phyloP scores from a whole-genome alignment of 2,888 invertebrate species.

The Heliconius ethilla region DNA sequence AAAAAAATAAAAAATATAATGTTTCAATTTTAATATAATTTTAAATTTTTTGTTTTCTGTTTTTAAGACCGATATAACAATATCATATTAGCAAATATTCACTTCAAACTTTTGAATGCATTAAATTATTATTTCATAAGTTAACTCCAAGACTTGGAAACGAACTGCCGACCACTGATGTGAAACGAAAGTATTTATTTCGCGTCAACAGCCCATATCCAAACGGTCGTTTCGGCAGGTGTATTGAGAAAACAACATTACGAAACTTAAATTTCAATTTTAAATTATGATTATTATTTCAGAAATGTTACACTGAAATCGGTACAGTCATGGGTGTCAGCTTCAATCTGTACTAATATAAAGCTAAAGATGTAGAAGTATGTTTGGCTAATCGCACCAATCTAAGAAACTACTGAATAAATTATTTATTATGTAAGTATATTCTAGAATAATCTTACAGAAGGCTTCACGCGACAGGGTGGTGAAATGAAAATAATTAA shows the following conservation, averaged over 20 bases:
- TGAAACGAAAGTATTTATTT: constrained; percentile 8
- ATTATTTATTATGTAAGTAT: too few species aligned
- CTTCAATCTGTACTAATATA: neutral
- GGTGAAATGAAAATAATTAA: too few species aligned
- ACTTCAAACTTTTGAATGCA: neutral
- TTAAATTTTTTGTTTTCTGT: too few species aligned
- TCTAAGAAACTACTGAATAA: too few species aligned
- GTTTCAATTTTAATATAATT: too few species aligned
- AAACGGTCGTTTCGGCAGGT: constrained; percentile 2
- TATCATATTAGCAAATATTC: neutral
- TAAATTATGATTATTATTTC: neutral
- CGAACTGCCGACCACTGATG: constrained; percentile 8
- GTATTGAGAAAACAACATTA: neutral
- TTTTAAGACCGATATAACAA: neutral
- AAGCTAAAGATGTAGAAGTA: neutral
- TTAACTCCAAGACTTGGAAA: neutral
- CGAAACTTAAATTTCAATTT: neutral
- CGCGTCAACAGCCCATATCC: neutral
- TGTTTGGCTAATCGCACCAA: too few species aligned
- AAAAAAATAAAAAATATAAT: too few species aligned
- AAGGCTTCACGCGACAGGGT: too few species aligned
- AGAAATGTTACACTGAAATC: neutral
- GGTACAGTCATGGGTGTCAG: neutral
- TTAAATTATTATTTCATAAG: neutral
- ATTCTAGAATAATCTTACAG: too few species aligned